These are phyloP conservation scores for Mamestra brassicae DNA, from an alignment of 2,888 invertebrate genomes.

Conservation along the genomic window DNA sequence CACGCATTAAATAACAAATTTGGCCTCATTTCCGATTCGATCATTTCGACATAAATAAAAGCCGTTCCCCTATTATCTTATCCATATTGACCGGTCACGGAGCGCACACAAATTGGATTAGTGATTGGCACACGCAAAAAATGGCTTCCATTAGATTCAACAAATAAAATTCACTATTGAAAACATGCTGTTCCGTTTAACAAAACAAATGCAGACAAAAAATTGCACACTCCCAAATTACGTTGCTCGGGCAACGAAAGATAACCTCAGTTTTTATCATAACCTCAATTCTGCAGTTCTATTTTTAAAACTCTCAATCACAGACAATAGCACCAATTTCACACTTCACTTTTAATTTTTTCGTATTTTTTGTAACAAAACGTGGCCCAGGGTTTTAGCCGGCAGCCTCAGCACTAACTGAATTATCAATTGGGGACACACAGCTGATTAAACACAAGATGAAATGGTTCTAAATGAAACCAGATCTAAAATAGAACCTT, in stretches of 20 bases:
- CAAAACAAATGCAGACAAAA: conserved; percentile 73
- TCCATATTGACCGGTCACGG: conserved; percentile 69
- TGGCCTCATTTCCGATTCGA: conserved; percentile 28
- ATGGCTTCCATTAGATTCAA: conserved; percentile 65
- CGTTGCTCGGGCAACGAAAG: conserved; percentile 51
- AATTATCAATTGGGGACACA: conserved; percentile 87
- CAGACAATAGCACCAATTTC: conserved; percentile 64
- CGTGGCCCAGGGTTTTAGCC: conserved; percentile 75
- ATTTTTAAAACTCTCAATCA: conserved; percentile 58
- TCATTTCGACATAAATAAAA: conserved; percentile 47
- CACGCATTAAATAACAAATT: conserved; percentile 25
- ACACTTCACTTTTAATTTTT: conserved; percentile 51
- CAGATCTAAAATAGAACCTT: conserved; percentile 78
- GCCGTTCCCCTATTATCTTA: conserved; percentile 59
- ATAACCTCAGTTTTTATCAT: conserved; percentile 57
- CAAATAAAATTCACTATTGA: conserved; percentile 47
- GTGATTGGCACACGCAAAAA: conserved; percentile 60
- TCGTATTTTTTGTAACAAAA: conserved; percentile 60
- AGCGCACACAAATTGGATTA: conserved; percentile 77
- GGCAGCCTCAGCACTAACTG: conserved; percentile 84
- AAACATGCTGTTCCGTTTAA: conserved; percentile 58
- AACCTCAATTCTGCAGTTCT: conserved; percentile 57
- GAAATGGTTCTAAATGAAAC: conserved; percentile 76
- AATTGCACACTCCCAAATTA: conserved; percentile 58
- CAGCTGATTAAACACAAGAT: conserved; percentile 87